Percentiles rank a stretch among this genome's conserved stretches.
Conservation (phyloP, 2,888 invertebrate species). For the Caenorhabditis sp. region DNA sequence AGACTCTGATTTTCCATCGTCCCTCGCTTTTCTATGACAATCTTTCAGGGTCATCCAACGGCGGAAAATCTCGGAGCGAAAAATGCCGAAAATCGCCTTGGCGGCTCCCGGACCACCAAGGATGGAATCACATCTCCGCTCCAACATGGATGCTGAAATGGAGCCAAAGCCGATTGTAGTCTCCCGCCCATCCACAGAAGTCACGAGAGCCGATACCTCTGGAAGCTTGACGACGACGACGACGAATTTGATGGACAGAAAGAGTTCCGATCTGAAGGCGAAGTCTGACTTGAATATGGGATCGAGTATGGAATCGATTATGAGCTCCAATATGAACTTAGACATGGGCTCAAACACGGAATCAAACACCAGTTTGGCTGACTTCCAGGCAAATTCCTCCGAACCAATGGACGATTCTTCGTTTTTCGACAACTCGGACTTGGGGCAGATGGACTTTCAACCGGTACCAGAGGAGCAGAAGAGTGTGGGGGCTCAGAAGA, state of each 20-base stretch:
- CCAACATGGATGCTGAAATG: background rate
- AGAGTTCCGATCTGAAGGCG: background rate
- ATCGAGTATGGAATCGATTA: too few species aligned
- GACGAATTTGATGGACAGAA: background rate
- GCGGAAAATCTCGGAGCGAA: conserved; percentile 31
- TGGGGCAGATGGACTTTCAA: conserved; percentile 35
- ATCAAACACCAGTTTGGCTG: background rate
- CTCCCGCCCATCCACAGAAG: conserved; percentile 33
- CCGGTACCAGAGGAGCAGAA: conserved; percentile 49
- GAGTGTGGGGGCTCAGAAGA: conserved; percentile 43
- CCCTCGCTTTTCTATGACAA: too few species aligned
- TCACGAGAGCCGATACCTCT: conserved; percentile 20
- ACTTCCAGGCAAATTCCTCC: conserved; percentile 67
- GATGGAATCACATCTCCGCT: conserved; percentile 39
- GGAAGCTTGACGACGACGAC: background rate
- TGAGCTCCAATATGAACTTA: background rate
- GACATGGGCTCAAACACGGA: background rate
- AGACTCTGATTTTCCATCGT: too few species aligned
- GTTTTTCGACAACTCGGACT: conserved; percentile 20
- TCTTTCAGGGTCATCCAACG: background rate
- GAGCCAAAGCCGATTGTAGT: background rate
- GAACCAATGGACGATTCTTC: conserved; percentile 69
- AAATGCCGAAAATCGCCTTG: background rate
- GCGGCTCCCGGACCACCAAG: conserved; percentile 11
- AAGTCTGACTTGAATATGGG: background rate